Percentiles rank a stretch among this genome's conserved stretches.
Conservation (phyloP, 2,113 vertebrate genomes). For the Rhea pennata region DNA sequence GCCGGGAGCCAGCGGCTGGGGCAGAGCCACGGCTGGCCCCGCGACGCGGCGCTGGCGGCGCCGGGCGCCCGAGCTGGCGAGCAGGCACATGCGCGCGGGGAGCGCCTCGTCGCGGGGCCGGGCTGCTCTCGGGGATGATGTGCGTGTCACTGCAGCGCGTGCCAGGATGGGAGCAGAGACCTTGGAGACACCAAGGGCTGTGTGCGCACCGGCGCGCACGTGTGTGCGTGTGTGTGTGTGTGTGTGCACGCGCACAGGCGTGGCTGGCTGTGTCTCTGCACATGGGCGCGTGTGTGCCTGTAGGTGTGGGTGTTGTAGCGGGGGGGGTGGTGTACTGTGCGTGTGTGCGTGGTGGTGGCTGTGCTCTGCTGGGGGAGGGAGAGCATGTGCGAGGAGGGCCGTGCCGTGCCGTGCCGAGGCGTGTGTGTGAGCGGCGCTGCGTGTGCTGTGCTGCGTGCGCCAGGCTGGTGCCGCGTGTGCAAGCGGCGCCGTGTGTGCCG, state of each 20-base stretch:
- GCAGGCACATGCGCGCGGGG: too few relatives aligned
- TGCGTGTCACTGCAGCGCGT: background rate
- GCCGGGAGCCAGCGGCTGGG: too few relatives aligned
- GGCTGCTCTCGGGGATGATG: background rate
- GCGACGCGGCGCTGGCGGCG: too few relatives aligned
- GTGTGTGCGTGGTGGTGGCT: background rate
- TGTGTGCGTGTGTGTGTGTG: too few relatives aligned
- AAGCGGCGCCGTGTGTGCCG: background rate
- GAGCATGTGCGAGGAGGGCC: background rate
- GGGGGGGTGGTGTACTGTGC: too few relatives aligned
- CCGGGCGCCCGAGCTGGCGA: too few relatives aligned
- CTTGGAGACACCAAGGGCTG: background rate
- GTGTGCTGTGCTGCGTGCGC: background rate
- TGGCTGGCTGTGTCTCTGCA: too few relatives aligned
- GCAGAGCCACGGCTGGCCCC: too few relatives aligned
- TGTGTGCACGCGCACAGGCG: background rate
- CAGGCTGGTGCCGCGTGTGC: background rate
- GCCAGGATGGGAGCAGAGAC: background rate
- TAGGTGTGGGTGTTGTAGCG: background rate
- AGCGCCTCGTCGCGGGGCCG: too few relatives aligned
- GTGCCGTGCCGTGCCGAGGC: background rate
- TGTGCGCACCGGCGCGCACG: background rate
- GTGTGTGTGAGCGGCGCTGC: background rate
- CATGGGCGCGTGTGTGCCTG: background rate
- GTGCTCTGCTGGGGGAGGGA: background rate